Evolutionary conservation across 2,888 invertebrate genomes (phyloP).

Genomic region (Odontomyia ornata): DNA sequence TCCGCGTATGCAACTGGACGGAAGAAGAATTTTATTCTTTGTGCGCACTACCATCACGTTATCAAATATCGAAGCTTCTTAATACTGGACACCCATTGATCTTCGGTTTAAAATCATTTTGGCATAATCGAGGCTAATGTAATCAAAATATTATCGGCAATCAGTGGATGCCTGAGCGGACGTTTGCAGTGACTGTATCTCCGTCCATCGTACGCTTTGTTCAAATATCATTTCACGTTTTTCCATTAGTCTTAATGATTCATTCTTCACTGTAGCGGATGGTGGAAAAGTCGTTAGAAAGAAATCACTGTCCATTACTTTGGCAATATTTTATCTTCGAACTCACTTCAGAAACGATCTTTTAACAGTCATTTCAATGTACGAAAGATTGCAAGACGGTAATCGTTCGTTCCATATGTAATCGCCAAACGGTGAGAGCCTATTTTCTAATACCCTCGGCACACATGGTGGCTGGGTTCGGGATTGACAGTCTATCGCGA

Average conservation of each 20-base stretch:
- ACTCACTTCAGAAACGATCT: slow-evolving; percentile 16
- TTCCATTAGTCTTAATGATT: neutral
- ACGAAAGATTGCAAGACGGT: neutral
- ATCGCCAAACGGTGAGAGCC: neutral
- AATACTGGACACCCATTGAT: no score
- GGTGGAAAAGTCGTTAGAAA: slow-evolving; percentile 24
- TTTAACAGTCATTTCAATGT: slow-evolving; percentile 25
- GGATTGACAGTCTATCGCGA: slow-evolving; percentile 36
- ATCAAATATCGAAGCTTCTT: no score
- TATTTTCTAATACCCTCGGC: slow-evolving; percentile 19
- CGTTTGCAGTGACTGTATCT: no score
- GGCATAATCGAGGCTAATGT: no score
- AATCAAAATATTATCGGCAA: no score
- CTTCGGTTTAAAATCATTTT: no score
- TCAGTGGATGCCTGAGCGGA: no score
- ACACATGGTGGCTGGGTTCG: neutral
- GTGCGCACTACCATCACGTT: no score
- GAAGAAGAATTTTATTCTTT: no score
- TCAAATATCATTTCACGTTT: neutral
- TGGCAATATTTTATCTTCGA: slow-evolving; percentile 31
- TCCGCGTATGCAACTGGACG: no score
- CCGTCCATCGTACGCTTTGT: no score
- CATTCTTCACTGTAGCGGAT: neutral
- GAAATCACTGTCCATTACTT: slow-evolving; percentile 40
- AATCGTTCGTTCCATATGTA: neutral